phyloP scores from a whole-genome alignment of 1,140 invertebrate genomes.

The Idris sp. region DNA sequence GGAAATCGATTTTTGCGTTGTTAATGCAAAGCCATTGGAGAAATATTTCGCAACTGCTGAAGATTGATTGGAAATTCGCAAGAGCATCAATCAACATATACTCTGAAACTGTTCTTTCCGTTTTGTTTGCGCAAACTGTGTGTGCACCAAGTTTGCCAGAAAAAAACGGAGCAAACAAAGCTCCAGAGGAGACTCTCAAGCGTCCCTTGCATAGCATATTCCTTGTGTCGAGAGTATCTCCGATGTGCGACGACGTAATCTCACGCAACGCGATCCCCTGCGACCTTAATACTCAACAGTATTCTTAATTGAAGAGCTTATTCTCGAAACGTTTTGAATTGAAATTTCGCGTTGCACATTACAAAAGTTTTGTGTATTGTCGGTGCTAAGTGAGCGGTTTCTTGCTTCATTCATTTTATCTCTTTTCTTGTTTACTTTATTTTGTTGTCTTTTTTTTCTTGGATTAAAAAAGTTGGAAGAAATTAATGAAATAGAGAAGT shows the following conservation, averaged over 20 bases:
- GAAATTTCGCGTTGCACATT: conserved; percentile 40
- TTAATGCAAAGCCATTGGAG: conserved; percentile 17
- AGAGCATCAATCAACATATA: conserved; percentile 29
- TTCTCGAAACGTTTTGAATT: conserved; percentile 51
- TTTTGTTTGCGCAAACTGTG: conserved; percentile 36
- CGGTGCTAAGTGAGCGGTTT: conserved; percentile 29
- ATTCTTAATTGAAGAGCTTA: conserved; percentile 62
- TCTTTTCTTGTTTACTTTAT: no score
- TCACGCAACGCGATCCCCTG: conserved; percentile 51
- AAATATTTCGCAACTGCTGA: conserved; percentile 19
- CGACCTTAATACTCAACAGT: conserved; percentile 54
- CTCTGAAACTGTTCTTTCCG: conserved; percentile 31
- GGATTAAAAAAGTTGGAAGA: conserved; percentile 29
- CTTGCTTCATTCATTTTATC: conserved; percentile 2
- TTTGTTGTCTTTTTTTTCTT: no score
- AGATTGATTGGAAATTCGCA: conserved; percentile 2
- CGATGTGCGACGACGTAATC: conserved; percentile 50
- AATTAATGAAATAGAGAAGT: conserved; percentile 23
- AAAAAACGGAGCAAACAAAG: conserved; percentile 26
- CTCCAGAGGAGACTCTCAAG: conserved; percentile 16
- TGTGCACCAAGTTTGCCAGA: conserved; percentile 10
- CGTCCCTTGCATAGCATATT: conserved; percentile 28
- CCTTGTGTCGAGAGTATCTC: conserved; percentile 35
- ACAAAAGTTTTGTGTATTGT: conserved; percentile 36
- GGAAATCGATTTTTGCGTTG: no score